Conservation (phyloP, 2,113 vertebrate species). For the Daphoenositta chrysoptera region DNA sequence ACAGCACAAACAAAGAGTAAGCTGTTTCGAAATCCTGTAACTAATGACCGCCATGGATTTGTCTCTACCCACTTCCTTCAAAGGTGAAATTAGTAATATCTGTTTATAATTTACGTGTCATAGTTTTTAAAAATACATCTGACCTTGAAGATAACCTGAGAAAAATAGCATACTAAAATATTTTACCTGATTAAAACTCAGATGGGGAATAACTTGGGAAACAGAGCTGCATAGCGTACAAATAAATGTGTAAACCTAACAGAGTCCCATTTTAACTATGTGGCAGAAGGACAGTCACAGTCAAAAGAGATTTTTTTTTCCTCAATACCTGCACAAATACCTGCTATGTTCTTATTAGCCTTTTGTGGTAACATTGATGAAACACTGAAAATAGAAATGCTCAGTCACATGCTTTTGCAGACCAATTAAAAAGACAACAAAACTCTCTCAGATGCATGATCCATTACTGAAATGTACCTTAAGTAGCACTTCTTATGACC, state of each 20-base stretch:
- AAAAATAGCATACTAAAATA: not conserved
- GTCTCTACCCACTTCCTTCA: constrained; percentile 94
- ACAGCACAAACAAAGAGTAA: constrained; percentile 94
- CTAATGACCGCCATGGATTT: constrained; percentile 88
- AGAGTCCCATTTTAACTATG: not conserved
- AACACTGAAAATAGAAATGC: not conserved
- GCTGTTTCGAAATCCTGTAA: constrained; percentile 86
- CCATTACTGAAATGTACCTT: not conserved
- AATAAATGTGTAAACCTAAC: not conserved
- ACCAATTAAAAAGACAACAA: not conserved
- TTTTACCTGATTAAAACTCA: not conserved
- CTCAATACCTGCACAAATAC: not conserved
- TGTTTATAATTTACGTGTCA: not conserved
- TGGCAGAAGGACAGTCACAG: not conserved
- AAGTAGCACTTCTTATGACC: not conserved
- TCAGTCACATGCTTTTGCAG: not conserved
- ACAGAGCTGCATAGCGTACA: not conserved
- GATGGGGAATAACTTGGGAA: not conserved
- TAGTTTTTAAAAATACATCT: not conserved
- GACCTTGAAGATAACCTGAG: not conserved
- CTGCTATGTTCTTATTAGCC: not conserved
- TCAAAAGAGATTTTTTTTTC: not conserved
- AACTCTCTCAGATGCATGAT: not conserved
- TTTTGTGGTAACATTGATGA: not conserved
- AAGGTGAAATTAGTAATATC: constrained; percentile 73